Evolutionary conservation across 2,113 vertebrate species (phyloP).

Genomic region (Pachypanchax playfairii): DNA sequence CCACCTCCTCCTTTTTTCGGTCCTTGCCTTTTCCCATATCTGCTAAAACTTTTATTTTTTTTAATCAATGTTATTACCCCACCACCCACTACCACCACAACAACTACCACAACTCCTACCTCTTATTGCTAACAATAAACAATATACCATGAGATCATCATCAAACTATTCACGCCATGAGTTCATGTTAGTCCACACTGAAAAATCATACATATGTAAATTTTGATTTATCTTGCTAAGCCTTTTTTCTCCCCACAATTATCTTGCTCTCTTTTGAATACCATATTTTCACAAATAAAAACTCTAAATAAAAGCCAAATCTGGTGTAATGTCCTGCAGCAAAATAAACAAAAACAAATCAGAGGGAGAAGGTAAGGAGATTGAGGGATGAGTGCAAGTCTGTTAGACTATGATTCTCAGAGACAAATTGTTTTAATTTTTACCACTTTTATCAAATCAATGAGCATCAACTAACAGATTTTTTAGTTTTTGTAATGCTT

Average conservation of each 20-base stretch:
- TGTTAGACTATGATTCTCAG: not conserved
- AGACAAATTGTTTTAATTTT: not conserved
- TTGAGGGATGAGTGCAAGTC: not conserved
- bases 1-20: constrained; percentile 13
- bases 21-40: constrained; percentile 8
- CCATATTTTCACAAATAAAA: constrained; percentile 4
- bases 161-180: not conserved
- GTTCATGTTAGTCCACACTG: not conserved
- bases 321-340: not conserved
- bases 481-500: too few species aligned
- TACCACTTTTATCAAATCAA: not conserved
- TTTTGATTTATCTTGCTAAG: constrained; percentile 8
- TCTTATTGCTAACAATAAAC: not conserved
- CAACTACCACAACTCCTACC: too few species aligned
- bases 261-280: not conserved
- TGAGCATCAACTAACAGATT: too few species aligned
- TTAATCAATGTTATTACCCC: not conserved
- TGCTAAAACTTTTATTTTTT: not conserved
- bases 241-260: not conserved
- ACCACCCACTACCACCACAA: not conserved
- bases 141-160: constrained; percentile 10
- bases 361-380: not conserved
- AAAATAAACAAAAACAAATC: not conserved
- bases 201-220: constrained; percentile 7
- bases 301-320: not conserved